Base-by-base conservation (phyloP, 2,797 vertebrate genomes). In the Gambusia yucatana region DNA sequence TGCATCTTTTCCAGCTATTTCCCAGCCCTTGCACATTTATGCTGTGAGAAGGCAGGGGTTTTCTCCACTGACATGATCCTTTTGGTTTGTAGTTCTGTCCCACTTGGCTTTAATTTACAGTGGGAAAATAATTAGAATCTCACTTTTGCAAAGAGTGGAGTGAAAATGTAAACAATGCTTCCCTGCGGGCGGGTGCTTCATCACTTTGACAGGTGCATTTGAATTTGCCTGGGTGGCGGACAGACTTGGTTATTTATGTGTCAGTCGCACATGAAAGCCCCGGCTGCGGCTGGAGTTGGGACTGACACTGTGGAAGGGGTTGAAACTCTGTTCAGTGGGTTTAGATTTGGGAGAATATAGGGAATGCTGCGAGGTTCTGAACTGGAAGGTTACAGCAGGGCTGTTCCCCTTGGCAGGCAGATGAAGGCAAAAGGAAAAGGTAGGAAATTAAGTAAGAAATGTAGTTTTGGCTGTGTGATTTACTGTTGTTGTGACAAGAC, bases 151-250 rank as follows among this genome's bases (percentile, higher is more conserved):
- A 97, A 97, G 97, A 98, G 97, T 97, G 96, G 97, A 98, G 97
- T 97, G 97, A 98, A 99, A 99, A 98, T 99, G 98, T 99, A 99
- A 99, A 99, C 98, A 99, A 98, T 98, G 97, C 97, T 97, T 97
- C 97, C 98, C 97, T 98, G 96, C 97, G 97, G 98, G 98, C 97
- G 96, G 97, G 97, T 98, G 96, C 97, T 99, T 99, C 96, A 98
- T 99, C 98, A 99, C 97, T 94, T 97, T 99, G 98, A 99, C 98
- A 98, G 98, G 97, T 98, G 96, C 97, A 98, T 99, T 99, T 99
- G 98, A 99, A 99, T 99, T 99, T 98, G 97, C 96, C 96, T 97
- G 97, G 97, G 98, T 97, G 97, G 97, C 96, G 96, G 97, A 97
- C 97, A 97, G 96, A 96, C 97, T 97, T 97, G 97, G 97, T 98